Evolutionary conservation across 2,888 invertebrate genomes (phyloP).

Genomic region (Dendrolimus houi): DNA sequence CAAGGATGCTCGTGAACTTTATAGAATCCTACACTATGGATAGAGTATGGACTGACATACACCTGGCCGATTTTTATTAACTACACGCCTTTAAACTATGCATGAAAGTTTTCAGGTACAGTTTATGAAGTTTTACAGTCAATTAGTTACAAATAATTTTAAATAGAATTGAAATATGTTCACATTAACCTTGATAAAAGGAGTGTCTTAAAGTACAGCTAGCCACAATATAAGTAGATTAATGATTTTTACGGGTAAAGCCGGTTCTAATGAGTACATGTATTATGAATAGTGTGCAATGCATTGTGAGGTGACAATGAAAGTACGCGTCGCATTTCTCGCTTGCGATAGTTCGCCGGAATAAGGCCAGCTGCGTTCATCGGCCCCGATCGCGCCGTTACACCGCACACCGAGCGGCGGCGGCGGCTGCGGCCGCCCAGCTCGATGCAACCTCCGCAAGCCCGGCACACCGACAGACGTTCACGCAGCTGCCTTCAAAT

Average conservation of each 20-base stretch:
- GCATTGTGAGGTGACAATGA: slow-evolving; percentile 59
- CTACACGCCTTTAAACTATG: too few species aligned
- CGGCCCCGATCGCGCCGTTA: slow-evolving; percentile 68
- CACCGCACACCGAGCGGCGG: slow-evolving; percentile 12
- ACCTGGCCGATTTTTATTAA: too few species aligned
- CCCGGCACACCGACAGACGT: background rate
- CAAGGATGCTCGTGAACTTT: too few species aligned
- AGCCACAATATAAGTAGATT: slow-evolving; percentile 5
- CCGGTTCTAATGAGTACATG: slow-evolving; percentile 14
- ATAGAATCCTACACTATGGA: too few species aligned
- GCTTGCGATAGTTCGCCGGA: slow-evolving; percentile 64
- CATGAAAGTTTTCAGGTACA: too few species aligned
- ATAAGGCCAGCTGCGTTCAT: slow-evolving; percentile 72
- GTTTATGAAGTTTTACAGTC: too few species aligned
- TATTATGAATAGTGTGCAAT: slow-evolving; percentile 25
- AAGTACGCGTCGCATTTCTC: slow-evolving; percentile 67
- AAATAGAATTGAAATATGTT: too few species aligned
- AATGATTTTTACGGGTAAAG: slow-evolving; percentile 13
- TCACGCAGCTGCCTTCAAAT: slow-evolving; percentile 15
- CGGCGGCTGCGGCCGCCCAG: slow-evolving; percentile 23
- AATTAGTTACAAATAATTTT: too few species aligned
- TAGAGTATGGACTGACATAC: too few species aligned
- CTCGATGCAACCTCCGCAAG: background rate
- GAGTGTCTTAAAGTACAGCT: slow-evolving; percentile 2
- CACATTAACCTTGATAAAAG: background rate